phyloP scores from a whole-genome alignment of 2,113 vertebrate species.

The Pygoscelis antarcticus region DNA sequence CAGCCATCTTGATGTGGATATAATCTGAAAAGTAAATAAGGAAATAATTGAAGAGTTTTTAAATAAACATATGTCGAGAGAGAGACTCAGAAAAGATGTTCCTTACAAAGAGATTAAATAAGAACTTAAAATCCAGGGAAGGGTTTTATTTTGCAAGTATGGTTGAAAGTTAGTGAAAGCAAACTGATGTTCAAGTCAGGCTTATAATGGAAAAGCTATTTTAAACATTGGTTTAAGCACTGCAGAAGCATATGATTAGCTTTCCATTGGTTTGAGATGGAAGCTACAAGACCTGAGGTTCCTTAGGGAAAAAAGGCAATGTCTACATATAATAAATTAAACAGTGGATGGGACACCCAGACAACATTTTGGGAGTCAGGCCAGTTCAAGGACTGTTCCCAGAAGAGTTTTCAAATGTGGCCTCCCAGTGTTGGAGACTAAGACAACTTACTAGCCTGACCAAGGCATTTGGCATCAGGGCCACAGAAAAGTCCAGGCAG shows the following conservation, averaged over 20 bases:
- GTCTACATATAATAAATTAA: background rate
- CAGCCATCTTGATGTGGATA: background rate
- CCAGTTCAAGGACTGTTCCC: background rate
- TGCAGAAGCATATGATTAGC: slow-evolving; percentile 47
- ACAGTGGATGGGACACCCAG: background rate
- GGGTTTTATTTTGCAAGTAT: background rate
- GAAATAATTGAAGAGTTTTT: background rate
- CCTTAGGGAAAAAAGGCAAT: background rate
- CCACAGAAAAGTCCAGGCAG: background rate
- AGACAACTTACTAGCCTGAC: background rate
- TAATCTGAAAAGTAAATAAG: background rate
- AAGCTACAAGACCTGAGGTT: background rate
- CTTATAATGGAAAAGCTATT: slow-evolving; percentile 17
- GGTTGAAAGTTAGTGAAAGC: background rate
- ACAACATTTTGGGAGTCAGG: background rate
- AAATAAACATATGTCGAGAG: background rate
- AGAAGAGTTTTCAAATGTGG: background rate
- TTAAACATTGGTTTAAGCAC: slow-evolving; percentile 3
- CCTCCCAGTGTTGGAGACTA: background rate
- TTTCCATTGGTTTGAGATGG: background rate
- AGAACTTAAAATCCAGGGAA: background rate
- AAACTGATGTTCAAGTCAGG: background rate
- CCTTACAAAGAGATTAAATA: background rate
- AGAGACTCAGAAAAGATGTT: background rate
- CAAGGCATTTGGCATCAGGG: background rate